Conservation (phyloP, 2,888 invertebrate genomes). For the Fabriciana adippe region DNA sequence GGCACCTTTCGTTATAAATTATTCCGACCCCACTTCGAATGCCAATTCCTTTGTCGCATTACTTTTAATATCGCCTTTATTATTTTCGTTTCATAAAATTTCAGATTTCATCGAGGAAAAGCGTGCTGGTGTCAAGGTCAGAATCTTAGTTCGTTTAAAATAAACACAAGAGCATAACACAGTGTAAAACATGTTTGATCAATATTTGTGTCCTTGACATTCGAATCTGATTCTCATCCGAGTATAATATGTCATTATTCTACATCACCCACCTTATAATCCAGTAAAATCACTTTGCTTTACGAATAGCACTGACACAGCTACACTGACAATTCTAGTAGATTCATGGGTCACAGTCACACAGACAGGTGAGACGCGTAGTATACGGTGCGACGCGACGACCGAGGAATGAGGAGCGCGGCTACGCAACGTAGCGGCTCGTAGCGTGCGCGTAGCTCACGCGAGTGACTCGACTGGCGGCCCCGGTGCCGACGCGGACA, state of each 20-base stretch:
- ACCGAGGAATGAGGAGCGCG: constrained; percentile 30
- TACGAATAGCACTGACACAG: constrained; percentile 50
- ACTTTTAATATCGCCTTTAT: constrained; percentile 48
- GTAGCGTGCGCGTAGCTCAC: constrained; percentile 71
- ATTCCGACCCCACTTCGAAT: constrained; percentile 59
- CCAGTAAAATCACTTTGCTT: constrained; percentile 42
- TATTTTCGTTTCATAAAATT: constrained; percentile 5
- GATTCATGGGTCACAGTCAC: constrained; percentile 50
- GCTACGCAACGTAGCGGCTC: constrained; percentile 62
- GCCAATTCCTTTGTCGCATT: constrained; percentile 61
- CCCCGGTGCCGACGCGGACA: constrained; percentile 62
- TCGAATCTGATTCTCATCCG: constrained; percentile 52
- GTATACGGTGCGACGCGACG: constrained; percentile 49
- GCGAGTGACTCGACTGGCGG: constrained; percentile 68
- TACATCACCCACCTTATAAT: constrained; percentile 64
- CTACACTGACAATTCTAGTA: constrained; percentile 49
- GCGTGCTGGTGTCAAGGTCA: constrained; percentile 36
- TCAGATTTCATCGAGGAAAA: constrained; percentile 2
- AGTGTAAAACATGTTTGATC: constrained; percentile 57
- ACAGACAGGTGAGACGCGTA: constrained; percentile 43
- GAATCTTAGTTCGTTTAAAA: constrained; percentile 24
- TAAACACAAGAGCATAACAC: constrained; percentile 26
- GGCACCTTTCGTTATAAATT: constrained; percentile 70
- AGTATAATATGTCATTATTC: constrained; percentile 55
- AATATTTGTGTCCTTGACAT: constrained; percentile 79